Base-by-base conservation (phyloP, 2,888 invertebrate genomes). In the Adelphocoris suturalis region DNA sequence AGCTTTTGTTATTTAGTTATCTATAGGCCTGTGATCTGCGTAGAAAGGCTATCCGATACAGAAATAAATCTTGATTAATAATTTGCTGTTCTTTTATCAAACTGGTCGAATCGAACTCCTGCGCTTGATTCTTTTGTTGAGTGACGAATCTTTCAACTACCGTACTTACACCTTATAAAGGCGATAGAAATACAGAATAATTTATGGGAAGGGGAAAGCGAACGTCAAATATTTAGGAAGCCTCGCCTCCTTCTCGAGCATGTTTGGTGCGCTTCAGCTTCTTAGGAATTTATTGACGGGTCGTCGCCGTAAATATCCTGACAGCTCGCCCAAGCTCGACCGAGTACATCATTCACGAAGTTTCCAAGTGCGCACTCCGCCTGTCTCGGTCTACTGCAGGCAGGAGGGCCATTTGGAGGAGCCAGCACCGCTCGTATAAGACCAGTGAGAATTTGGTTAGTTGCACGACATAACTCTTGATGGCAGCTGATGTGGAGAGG, bases 201-300 rank as follows among this genome's bases (percentile, higher is more conserved):
- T 37, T 37, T 14, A 82, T 52, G 82, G 82, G 14, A 13, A n/a
- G 27, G 23, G 27, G 52, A 52, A 37, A 37, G 55, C 23, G 23
- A 23, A 48, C 52, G 47, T 82, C 82, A 82, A 82, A 82, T 82
- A 82, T 82, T 82, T 82, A 82, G 23, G 48, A 23, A 82, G 47
- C 52, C 80, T 7, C 7, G n/a, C 14, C 80, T 0, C 48, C 12
- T 19, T 1, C 52, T 52, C 82, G 7, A 52, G 52, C 82, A 52
- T 52, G 82, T 82, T 82, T 23, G 9, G 82, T n/a, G 16, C 16
- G 48, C 11, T 27, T 82, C n/a, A 52, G 9, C 19, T n/a, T 37
- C 52, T 82, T 82, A 82, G 52, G 82, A 82, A 82, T 82, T 82
- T 82, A 82, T 82, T 48, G 82, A 82, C 82, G 82, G 52, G 23